Conservation (phyloP, 1,140 invertebrate species). For the Drosophila carrolli region DNA sequence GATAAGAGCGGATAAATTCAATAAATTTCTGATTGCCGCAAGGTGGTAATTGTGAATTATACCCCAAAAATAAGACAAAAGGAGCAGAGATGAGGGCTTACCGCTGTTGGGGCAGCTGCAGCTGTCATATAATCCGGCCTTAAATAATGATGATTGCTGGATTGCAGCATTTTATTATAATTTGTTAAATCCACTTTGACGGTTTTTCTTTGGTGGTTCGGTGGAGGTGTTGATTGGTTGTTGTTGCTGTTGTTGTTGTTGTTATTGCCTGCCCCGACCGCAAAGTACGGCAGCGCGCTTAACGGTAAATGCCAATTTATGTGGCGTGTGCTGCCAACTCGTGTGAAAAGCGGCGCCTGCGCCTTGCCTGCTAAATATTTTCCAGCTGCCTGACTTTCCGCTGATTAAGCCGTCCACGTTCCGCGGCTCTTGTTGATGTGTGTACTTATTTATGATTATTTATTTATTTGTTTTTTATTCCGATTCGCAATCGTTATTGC, state of each 20-base stretch:
- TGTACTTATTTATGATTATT: conserved; percentile 40
- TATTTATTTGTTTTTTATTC: conserved; percentile 20
- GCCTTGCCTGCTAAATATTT: conserved; percentile 40
- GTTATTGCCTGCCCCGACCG: conserved; percentile 12
- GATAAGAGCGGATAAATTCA: conserved; percentile 1
- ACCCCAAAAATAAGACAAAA: conserved; percentile 3
- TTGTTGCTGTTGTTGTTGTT: background rate
- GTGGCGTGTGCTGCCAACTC: conserved; percentile 67
- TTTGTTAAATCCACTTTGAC: conserved; percentile 85
- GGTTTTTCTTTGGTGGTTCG: conserved; percentile 74
- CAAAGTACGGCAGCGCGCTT: conserved; percentile 38
- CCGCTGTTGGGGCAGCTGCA: conserved; percentile 92
- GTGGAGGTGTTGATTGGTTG: conserved; percentile 45
- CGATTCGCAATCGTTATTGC: conserved; percentile 38
- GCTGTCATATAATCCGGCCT: conserved; percentile 96
- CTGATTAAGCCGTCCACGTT: conserved; percentile 55
- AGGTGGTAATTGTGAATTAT: background rate
- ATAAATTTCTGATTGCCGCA: background rate
- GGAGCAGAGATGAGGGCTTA: conserved; percentile 86
- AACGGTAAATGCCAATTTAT: conserved; percentile 62
- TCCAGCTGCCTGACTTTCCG: conserved; percentile 42
- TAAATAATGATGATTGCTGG: conserved; percentile 93
- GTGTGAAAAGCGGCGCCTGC: conserved; percentile 76
- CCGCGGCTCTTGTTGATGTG: conserved; percentile 24
- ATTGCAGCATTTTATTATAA: conserved; percentile 90